Base-by-base conservation (phyloP, 2,888 invertebrate species). In the Trissoscelio sp. region DNA sequence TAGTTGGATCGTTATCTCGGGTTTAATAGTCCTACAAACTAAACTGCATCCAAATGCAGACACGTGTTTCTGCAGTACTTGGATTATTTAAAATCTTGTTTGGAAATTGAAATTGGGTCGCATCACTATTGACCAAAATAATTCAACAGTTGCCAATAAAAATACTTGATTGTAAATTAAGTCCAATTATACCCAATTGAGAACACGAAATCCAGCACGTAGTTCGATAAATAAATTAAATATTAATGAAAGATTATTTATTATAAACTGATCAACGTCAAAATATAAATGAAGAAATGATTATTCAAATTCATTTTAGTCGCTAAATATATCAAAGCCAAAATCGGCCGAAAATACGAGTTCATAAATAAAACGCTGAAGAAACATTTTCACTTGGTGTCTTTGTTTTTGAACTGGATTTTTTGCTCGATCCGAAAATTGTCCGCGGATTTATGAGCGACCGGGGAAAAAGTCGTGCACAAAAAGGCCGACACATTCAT, bases 21-120 rank as follows among this genome's bases (percentile, higher is more conserved):
- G 62, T 81, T 69, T 81, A 81, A 78, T 78, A 81, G 74, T 78
- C 64, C 78, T 78, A 58, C 78, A 64, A 78, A 69, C 73, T 81
- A 73, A 57, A 78, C 78, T 74, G 37, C 69, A 51, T 28, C 46
- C 34, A 58, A 74, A 81, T 51, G 46, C 73, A 57, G 72, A 67
- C 31, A 53, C 60, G 72, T 64, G 57, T 62, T 69, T 57, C 39
- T 39, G 18, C 48, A 5, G 22, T 28, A 24, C n/a, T n/a, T n/a
- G n/a, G n/a, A 28, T 73, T 62, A 62, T 42, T 73, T 53, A 53
- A 53, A 62, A 58, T 67, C 28, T 55, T 12, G 5, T 3, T 48
- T 39, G 11, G 11, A 31, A 60, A 39, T 58, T n/a, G 12, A 42
- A 62, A 46, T 62, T 31, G 20, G 46, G 18, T 60, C 42, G 5